Conservation (phyloP, 2,888 invertebrate species). For the Apotomis betuletana region DNA sequence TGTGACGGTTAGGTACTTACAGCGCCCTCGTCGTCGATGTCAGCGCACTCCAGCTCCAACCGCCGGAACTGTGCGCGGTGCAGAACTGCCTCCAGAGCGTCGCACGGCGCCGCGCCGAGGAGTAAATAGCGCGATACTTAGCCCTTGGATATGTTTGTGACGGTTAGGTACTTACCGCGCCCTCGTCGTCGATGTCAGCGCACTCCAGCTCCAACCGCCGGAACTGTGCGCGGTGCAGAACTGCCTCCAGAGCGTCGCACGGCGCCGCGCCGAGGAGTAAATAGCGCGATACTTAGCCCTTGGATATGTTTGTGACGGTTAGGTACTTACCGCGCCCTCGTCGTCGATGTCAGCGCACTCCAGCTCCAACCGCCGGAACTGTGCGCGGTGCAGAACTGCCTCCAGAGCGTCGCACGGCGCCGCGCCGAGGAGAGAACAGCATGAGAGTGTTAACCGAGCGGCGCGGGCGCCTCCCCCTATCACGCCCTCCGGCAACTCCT, state of each 20-base stretch:
- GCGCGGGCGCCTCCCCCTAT: slow-evolving; percentile 80
- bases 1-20: slow-evolving; percentile 35
- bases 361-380: slow-evolving; percentile 87
- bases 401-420: slow-evolving; percentile 91
- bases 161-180: slow-evolving; percentile 59
- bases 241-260: slow-evolving; percentile 92
- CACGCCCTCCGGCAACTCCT: slow-evolving; percentile 70
- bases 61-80: slow-evolving; percentile 89
- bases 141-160: too few species aligned
- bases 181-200: slow-evolving; percentile 88
- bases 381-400: slow-evolving; percentile 90
- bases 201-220: slow-evolving; percentile 87
- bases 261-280: slow-evolving; percentile 85
- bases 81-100: slow-evolving; percentile 93
- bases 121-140: slow-evolving; percentile 79
- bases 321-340: slow-evolving; percentile 81
- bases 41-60: slow-evolving; percentile 87
- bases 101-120: slow-evolving; percentile 86
- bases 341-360: slow-evolving; percentile 88
- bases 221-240: slow-evolving; percentile 91
- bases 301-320: too few species aligned
- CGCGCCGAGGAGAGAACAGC: slow-evolving; percentile 83
- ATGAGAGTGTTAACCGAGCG: slow-evolving; percentile 83
- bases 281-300: slow-evolving; percentile 66
- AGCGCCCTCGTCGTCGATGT: slow-evolving; percentile 88